These are phyloP conservation scores for Dendrocincla tyrannina DNA, from an alignment of 2,797 vertebrate genomes.

Conservation along the genomic window DNA sequence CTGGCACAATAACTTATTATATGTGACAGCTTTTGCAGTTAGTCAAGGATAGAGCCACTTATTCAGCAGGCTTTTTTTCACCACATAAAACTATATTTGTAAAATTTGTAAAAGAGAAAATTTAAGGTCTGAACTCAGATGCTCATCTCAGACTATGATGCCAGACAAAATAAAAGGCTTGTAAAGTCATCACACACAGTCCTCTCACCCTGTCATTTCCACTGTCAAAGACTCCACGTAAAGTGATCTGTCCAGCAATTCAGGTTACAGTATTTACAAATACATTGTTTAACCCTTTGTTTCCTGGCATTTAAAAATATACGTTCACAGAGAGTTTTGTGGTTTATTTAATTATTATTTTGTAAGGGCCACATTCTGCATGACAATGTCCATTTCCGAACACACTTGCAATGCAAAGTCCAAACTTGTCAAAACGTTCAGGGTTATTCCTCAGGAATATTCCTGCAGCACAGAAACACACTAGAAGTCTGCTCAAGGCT, in stretches of 20 bases:
- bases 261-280: background rate
- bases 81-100: background rate
- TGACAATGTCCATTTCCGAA: accelerated
- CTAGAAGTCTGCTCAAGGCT: background rate
- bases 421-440: background rate
- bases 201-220: background rate
- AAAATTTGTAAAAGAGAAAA: background rate
- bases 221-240: background rate
- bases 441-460: background rate
- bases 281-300: background rate
- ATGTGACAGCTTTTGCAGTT: conserved; percentile 23
- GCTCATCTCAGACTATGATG: background rate
- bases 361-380: background rate
- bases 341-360: background rate
- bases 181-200: background rate
- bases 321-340: background rate
- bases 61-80: background rate
- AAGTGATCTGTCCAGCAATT: background rate
- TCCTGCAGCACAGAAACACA: background rate
- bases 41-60: conserved; percentile 35
- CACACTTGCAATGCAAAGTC: background rate
- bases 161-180: background rate
- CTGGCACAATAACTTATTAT: conserved; percentile 48
- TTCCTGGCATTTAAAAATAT: background rate
- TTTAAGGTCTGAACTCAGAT: background rate